Evolutionary conservation across 2,113 vertebrate species (phyloP).

Genomic region (Alces alces): DNA sequence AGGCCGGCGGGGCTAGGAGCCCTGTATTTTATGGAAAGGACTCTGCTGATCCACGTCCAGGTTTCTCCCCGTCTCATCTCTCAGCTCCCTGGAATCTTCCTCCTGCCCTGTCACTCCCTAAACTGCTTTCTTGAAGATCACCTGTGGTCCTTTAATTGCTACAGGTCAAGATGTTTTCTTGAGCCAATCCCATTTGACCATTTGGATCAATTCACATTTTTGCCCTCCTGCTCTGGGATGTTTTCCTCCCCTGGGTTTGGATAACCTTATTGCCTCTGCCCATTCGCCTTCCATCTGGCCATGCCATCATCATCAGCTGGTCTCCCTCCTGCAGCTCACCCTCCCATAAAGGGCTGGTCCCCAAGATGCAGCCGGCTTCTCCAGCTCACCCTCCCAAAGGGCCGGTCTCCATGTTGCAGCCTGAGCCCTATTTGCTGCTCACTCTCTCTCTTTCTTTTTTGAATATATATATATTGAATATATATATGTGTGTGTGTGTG

Average conservation of each 20-base stretch:
- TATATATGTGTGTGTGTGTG: too few relatives aligned
- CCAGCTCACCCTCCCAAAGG: background rate
- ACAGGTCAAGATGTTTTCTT: background rate
- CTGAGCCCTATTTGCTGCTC: too few relatives aligned
- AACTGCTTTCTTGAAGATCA: background rate
- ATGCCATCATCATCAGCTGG: too few relatives aligned
- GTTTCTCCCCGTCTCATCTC: background rate
- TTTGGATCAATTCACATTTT: background rate
- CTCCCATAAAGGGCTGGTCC: background rate
- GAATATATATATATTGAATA: background rate
- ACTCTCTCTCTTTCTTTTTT: background rate
- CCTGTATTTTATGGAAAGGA: background rate
- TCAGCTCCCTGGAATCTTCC: background rate
- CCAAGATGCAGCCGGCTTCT: background rate
- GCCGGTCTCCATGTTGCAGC: rapidly evolving
- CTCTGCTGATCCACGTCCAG: too few relatives aligned
- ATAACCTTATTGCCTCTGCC: background rate
- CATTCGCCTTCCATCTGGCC: background rate
- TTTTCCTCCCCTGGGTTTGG: background rate
- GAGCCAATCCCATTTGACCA: background rate
- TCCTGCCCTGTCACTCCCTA: background rate
- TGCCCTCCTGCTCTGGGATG: too few relatives aligned
- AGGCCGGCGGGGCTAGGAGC: rapidly evolving
- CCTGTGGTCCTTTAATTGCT: background rate
- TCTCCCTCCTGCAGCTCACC: background rate